phyloP scores from a whole-genome alignment of 2,888 invertebrate species.

The Eupithecia insigniata region DNA sequence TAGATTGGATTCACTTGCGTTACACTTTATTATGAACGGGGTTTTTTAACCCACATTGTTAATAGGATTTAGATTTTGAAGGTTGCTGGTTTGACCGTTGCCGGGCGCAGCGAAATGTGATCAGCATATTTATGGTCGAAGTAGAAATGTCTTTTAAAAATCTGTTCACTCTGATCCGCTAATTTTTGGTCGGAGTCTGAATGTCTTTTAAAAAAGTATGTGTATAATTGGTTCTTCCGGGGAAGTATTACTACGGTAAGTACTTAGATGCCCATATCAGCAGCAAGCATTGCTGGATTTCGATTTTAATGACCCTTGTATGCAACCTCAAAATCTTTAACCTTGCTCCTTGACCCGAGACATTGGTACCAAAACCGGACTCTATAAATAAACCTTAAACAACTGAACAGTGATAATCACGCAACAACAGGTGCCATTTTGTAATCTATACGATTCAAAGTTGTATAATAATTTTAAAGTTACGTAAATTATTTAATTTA shows the following conservation, averaged over 20 bases:
- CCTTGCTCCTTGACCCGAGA: conserved; percentile 6
- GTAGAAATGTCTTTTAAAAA: neutral
- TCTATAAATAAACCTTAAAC: neutral
- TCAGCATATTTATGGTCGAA: neutral
- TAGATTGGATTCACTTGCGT: conserved; percentile 19
- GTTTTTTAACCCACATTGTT: neutral
- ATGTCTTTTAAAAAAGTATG: neutral
- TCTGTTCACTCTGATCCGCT: too few species aligned
- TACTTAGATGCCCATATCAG: too few species aligned
- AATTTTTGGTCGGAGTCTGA: neutral
- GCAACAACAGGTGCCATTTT: neutral
- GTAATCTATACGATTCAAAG: conserved; percentile 1
- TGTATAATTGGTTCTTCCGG: too few species aligned
- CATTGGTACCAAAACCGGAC: neutral
- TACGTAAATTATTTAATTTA: conserved; percentile 9
- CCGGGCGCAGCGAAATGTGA: neutral
- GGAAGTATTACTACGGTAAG: too few species aligned
- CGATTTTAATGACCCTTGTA: too few species aligned
- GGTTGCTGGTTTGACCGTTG: neutral
- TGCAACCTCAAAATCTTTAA: neutral
- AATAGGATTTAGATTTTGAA: neutral
- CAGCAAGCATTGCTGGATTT: too few species aligned
- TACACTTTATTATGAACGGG: conserved; percentile 11
- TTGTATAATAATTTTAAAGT: conserved; percentile 1
- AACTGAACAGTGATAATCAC: neutral